Evolutionary conservation across 2,113 vertebrate species (phyloP), one percentile per base, ranked within the genome.

Genomic region (Erpornis zantholeuca): DNA sequence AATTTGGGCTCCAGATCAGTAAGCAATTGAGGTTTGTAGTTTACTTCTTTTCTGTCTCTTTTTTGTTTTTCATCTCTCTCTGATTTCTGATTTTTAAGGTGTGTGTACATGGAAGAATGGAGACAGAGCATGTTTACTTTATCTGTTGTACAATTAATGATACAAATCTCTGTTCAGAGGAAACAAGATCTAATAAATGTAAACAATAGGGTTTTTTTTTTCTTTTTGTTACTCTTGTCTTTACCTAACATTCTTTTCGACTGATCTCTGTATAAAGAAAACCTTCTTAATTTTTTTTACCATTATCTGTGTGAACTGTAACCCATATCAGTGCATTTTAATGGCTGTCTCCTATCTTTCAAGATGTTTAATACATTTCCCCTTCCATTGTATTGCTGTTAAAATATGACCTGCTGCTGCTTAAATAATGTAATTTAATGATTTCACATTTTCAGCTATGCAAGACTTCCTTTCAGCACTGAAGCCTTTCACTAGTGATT

Each of bases 371-470:
- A 95, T 94, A 69, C 47, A 78, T 88, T 92, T 82, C 50, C 59
- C 36, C 31, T 82, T 82, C 42, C 73, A 88, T 29, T 84, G 81
- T 93, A 77, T 56, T 75, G 16, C 45, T 94, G 50, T 83, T 93
- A 92, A 96, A 97, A 94, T 94, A 95, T 47, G 88, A 93, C 63
- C 57, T 70, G 61, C 70, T 1, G 8, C 65, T 76, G 59, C 78
- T 97, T 88, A 96, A 91, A 94, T 91, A 94, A 92, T 68, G 85
- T 90, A 65, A 97, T 94, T 76, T 96, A 95, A 95, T 85, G 82
- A 95, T 93, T 87, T 92, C 85, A 75, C 84, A 52, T 92, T 97
- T 95, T 93, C 80, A 92, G 66, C 64, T 47, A 68, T 17, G 56
- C 59, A 90, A 88, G 52, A 42, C 19, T 90, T 94, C 64, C 44